A percentile compares a stretch with the other conserved stretches of the same genome.
Evolutionary conservation across 2,888 invertebrate species (phyloP).

Genomic region (Caenorhabditis zanzibari): DNA sequence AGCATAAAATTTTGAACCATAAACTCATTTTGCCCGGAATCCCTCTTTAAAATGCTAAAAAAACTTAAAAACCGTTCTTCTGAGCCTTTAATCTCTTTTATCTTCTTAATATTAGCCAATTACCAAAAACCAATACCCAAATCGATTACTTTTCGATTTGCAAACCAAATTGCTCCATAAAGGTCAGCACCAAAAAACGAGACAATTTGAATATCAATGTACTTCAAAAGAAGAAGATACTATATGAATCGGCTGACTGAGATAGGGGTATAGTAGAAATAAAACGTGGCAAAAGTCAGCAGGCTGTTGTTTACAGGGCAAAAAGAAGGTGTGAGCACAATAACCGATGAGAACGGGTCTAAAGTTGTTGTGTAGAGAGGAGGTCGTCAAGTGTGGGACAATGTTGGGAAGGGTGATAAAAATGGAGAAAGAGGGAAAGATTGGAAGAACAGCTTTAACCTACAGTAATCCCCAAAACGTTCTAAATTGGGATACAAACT

Average conservation of each 20-base stretch:
- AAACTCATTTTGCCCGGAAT: too few species aligned
- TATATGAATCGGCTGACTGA: background rate
- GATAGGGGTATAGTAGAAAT: background rate
- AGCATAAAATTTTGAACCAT: too few species aligned
- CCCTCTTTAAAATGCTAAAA: too few species aligned
- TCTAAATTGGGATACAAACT: background rate
- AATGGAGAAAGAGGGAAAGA: background rate
- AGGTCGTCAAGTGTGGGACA: background rate
- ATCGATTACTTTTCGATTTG: background rate
- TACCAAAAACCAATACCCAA: background rate
- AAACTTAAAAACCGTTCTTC: too few species aligned
- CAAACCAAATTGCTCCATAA: background rate
- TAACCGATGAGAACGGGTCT: slow-evolving; percentile 5
- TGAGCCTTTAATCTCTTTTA: background rate
- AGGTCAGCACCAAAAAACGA: background rate
- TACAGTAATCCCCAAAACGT: too few species aligned
- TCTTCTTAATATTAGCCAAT: background rate
- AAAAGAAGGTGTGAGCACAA: background rate
- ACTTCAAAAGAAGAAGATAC: background rate
- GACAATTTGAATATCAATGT: background rate
- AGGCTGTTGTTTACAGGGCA: background rate
- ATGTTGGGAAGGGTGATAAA: background rate
- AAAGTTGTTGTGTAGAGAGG: background rate
- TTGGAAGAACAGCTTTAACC: background rate
- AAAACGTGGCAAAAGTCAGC: slow-evolving; percentile 6